Evolutionary conservation across 1,140 invertebrate species (phyloP).

Genomic region (Halesus radiatus): DNA sequence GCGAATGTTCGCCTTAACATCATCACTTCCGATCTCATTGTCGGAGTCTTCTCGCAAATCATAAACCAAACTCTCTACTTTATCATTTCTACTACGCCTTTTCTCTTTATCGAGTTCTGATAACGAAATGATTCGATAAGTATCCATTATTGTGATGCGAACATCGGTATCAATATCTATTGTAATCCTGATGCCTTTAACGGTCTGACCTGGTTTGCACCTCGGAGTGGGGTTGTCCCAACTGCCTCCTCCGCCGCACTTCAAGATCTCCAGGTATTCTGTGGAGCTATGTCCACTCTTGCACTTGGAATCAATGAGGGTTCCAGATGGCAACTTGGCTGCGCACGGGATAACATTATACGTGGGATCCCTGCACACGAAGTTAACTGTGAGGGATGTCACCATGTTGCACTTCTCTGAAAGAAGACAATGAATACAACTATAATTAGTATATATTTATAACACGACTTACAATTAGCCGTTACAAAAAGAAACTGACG

Average conservation of each 20-base stretch:
- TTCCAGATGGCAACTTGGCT: constrained; percentile 14
- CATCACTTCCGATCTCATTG: no score
- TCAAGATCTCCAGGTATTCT: not conserved
- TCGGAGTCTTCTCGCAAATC: no score
- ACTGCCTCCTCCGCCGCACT: constrained; percentile 22
- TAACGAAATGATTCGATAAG: not conserved
- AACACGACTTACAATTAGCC: no score
- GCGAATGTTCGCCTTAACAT: no score
- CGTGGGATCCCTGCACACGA: not conserved
- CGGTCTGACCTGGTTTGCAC: constrained; percentile 38
- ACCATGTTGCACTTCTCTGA: not conserved
- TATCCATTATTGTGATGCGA: not conserved
- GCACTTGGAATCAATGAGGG: not conserved
- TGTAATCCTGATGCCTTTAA: constrained; percentile 2
- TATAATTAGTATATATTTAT: no score
- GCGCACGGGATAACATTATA: constrained; percentile 6
- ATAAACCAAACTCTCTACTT: no score
- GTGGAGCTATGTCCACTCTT: not conserved
- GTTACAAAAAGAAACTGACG: no score
- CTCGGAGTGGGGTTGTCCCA: constrained; percentile 37
- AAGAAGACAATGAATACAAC: not conserved
- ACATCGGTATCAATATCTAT: not conserved
- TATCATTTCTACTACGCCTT: no score
- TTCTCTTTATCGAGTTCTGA: no score
- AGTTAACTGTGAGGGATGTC: constrained; percentile 26